Conservation (phyloP, 2,113 vertebrate genomes). For the Pedionomus torquatus region DNA sequence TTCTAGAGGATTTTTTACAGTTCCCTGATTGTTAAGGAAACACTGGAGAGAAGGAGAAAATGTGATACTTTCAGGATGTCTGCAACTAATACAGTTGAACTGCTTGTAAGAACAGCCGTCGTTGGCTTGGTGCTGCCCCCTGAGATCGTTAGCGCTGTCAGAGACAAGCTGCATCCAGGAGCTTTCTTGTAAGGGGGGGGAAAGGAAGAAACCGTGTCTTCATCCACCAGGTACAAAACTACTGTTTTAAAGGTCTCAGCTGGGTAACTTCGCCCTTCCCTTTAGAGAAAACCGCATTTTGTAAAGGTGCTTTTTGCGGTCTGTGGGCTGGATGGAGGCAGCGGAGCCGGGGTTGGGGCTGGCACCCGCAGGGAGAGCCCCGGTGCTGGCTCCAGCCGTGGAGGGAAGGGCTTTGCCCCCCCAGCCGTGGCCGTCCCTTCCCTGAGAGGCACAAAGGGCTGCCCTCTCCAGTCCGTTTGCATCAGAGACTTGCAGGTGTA, state of each 20-base stretch:
- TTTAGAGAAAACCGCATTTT: neutral
- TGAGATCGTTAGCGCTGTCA: neutral
- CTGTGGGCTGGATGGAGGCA: neutral
- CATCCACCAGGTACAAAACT: neutral
- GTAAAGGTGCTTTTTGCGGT: neutral
- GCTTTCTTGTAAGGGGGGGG: neutral
- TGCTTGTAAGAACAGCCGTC: neutral
- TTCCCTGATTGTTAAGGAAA: neutral
- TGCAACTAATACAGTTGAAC: neutral
- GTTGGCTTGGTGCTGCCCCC: neutral
- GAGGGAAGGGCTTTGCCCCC: neutral
- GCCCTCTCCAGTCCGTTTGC: neutral
- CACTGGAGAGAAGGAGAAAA: neutral
- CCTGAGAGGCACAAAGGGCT: neutral
- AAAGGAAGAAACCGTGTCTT: neutral
- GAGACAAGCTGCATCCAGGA: neutral
- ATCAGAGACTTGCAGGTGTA: neutral
- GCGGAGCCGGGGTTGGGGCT: neutral
- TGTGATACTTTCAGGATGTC: neutral
- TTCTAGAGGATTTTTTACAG: neutral
- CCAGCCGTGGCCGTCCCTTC: neutral
- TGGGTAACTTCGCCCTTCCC: neutral
- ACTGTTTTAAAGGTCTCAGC: neutral
- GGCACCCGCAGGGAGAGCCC: neutral
- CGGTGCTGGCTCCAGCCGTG: neutral